Evolutionary conservation across 1,140 invertebrate genomes (phyloP).

Genomic region (Lamellibrachia luymesi): DNA sequence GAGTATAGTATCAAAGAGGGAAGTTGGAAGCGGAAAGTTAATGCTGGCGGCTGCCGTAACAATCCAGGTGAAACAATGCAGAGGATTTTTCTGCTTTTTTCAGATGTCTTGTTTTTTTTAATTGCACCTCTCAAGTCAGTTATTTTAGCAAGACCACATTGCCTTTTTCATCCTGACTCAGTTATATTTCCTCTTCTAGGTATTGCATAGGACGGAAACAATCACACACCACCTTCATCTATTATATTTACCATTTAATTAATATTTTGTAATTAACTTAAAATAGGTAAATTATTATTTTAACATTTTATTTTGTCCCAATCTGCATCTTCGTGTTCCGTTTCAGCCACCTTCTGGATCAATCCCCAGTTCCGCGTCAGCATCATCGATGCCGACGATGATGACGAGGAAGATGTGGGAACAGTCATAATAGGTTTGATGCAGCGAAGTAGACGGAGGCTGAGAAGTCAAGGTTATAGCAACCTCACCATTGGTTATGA

Average conservation of each 20-base stretch:
- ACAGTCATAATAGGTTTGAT: constrained; percentile 30
- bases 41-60: constrained; percentile 28
- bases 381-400: constrained; percentile 80
- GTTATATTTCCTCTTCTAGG: no score
- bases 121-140: background rate
- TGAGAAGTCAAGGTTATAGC: background rate
- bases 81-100: background rate
- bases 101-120: background rate
- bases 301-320: background rate
- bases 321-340: background rate
- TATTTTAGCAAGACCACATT: background rate
- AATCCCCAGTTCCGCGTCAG: constrained; percentile 96
- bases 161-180: no score
- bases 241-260: no score
- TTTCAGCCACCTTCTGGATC: constrained; percentile 81
- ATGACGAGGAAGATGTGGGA: constrained; percentile 67
- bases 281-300: no score
- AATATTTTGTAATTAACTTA: no score
- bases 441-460: constrained; percentile 29
- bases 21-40: constrained; percentile 27
- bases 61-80: background rate
- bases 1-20: constrained; percentile 14
- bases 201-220: no score
- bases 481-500: constrained; percentile 26
- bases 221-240: no score